A percentile compares a stretch with the other conserved stretches of the same genome.
These are phyloP conservation scores for Drosophila nebulosa DNA, from an alignment of 1,140 invertebrate species.

Conservation along the genomic window DNA sequence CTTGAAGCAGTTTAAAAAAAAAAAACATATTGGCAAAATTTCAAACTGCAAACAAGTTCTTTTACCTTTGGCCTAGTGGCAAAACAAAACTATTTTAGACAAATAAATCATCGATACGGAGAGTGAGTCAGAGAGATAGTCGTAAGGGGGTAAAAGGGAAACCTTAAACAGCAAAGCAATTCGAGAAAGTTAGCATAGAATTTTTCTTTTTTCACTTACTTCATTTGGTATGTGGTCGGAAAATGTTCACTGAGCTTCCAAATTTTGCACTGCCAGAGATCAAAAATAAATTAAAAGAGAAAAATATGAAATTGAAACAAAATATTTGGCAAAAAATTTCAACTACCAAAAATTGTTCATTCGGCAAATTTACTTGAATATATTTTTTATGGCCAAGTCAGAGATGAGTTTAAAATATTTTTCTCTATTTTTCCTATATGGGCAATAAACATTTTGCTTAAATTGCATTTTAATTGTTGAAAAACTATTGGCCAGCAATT, in stretches of 20 bases:
- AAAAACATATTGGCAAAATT: slow-evolving; percentile 65
- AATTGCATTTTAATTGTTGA: too few relatives aligned
- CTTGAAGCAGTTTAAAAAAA: neutral
- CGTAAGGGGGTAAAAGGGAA: slow-evolving; percentile 21
- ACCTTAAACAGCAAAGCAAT: slow-evolving; percentile 31
- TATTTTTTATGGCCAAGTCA: neutral
- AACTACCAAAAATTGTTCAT: neutral
- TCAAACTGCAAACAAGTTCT: slow-evolving; percentile 62
- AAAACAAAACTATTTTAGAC: slow-evolving; percentile 1
- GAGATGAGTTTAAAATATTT: neutral
- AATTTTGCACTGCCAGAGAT: too few relatives aligned
- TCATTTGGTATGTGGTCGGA: slow-evolving; percentile 4
- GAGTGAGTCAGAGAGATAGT: slow-evolving; percentile 4
- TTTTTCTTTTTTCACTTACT: slow-evolving; percentile 3
- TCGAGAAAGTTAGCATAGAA: neutral
- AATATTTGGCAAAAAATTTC: neutral
- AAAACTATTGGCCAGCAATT: too few relatives aligned
- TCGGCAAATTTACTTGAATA: too few relatives aligned
- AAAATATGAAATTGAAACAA: neutral
- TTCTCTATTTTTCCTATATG: too few relatives aligned
- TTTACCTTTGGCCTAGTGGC: slow-evolving; percentile 70
- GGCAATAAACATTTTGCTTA: too few relatives aligned
- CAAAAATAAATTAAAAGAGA: neutral
- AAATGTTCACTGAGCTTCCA: slow-evolving; percentile 3
- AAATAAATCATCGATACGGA: slow-evolving; percentile 15